Evolutionary conservation across 2,113 vertebrate genomes (phyloP).

Genomic region (Prolemur simus): DNA sequence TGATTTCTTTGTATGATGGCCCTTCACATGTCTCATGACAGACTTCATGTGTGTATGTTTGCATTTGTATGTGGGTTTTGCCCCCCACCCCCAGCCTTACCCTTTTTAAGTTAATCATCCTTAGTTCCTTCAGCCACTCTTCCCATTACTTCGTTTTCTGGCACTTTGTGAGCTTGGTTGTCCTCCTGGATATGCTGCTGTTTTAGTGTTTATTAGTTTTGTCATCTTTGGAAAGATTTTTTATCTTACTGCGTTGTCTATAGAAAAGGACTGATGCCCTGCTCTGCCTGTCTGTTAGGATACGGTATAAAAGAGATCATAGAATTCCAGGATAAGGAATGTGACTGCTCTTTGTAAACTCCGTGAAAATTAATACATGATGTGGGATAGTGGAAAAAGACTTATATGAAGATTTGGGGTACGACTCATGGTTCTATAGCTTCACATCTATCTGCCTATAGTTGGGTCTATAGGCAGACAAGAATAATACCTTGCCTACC

Average conservation of each 20-base stretch:
- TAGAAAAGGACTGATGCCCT: neutral
- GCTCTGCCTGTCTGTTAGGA: neutral
- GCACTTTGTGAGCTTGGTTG: neutral
- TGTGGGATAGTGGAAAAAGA: conserved; percentile 5
- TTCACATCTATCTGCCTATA: neutral
- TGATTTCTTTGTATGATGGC: neutral
- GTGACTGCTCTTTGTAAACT: neutral
- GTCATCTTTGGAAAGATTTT: neutral
- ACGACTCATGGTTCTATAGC: neutral
- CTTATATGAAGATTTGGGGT: neutral
- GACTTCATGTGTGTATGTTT: neutral
- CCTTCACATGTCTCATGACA: neutral
- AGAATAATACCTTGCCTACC: conserved; percentile 5
- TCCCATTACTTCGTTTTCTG: neutral
- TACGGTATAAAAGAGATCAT: neutral
- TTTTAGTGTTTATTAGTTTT: conserved; percentile 46
- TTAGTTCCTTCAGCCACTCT: conserved; percentile 8
- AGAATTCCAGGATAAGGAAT: conserved; percentile 43
- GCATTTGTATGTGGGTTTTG: neutral
- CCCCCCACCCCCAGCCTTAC: neutral
- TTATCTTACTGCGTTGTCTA: neutral
- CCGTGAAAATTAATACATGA: conserved; percentile 18
- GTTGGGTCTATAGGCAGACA: neutral
- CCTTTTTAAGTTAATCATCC: neutral
- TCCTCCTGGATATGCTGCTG: neutral